Percentiles rank a stretch among this genome's conserved stretches.
Conservation (phyloP, 2,888 invertebrate species). For the Formica aserva region DNA sequence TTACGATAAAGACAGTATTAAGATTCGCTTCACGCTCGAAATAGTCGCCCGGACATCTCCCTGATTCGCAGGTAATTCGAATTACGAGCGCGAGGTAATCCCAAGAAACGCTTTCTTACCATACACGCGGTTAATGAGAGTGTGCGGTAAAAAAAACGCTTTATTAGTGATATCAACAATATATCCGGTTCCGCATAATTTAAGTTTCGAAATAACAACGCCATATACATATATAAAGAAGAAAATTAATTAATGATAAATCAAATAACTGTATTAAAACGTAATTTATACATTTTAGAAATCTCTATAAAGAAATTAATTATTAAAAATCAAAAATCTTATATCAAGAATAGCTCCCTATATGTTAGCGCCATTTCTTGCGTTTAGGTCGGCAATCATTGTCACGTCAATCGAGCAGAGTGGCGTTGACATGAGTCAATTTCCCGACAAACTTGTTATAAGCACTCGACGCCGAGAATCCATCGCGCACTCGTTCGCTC, state of each 20-base stretch:
- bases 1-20: constrained; percentile 53
- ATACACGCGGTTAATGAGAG: constrained; percentile 21
- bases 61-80: constrained; percentile 24
- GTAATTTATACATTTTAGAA: not conserved
- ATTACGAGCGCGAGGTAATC: constrained; percentile 26
- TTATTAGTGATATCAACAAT: not conserved
- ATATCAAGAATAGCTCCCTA: not conserved
- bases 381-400: not conserved
- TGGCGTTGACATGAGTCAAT: constrained; percentile 65
- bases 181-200: not conserved
- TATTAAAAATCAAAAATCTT: not conserved
- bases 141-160: not conserved
- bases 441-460: constrained; percentile 66
- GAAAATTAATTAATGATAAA: not conserved
- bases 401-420: not conserved
- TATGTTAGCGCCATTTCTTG: no score
- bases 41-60: constrained; percentile 41
- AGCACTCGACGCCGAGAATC: constrained; percentile 10
- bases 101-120: constrained; percentile 45
- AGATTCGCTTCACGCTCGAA: constrained; percentile 55
- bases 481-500: constrained; percentile 28
- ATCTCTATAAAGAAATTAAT: not conserved
- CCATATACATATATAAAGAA: not conserved
- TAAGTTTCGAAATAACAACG: not conserved
- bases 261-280: not conserved